These are phyloP conservation scores for Heliornis fulica DNA, from an alignment of 2,113 vertebrate species.

Conservation along the genomic window DNA sequence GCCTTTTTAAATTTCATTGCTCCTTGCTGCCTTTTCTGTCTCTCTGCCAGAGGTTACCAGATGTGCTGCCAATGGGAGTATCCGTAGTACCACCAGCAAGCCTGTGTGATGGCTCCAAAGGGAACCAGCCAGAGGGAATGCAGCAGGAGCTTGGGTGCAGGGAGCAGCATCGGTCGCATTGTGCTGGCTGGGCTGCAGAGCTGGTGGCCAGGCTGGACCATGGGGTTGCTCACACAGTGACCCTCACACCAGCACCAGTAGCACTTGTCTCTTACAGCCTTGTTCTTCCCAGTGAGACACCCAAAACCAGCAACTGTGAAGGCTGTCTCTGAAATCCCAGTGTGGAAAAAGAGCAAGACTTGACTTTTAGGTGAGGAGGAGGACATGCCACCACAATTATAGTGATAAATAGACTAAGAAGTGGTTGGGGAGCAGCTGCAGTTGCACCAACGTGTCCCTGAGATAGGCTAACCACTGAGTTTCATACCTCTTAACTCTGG, in stretches of 20 bases:
- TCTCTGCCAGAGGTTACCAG: neutral
- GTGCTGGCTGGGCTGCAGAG: neutral
- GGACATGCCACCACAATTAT: neutral
- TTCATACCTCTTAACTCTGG: neutral
- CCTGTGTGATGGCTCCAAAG: accelerated
- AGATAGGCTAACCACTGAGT: neutral
- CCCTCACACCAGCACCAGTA: neutral
- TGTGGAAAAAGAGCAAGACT: neutral
- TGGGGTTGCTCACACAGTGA: neutral
- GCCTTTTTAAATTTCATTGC: neutral
- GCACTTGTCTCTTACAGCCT: neutral
- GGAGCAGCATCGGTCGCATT: accelerated
- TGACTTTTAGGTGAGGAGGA: neutral
- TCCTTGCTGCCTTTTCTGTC: neutral
- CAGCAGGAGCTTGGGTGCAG: neutral
- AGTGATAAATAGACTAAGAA: neutral
- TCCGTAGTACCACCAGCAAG: accelerated
- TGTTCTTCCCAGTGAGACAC: neutral
- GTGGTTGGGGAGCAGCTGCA: neutral
- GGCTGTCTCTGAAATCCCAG: neutral
- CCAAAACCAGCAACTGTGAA: neutral
- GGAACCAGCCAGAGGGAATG: accelerated
- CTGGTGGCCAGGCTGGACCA: neutral
- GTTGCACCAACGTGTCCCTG: accelerated
- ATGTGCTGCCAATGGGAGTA: neutral